Evolutionary conservation across 2,888 invertebrate genomes (phyloP).

Genomic region (Girardia tigrina): DNA sequence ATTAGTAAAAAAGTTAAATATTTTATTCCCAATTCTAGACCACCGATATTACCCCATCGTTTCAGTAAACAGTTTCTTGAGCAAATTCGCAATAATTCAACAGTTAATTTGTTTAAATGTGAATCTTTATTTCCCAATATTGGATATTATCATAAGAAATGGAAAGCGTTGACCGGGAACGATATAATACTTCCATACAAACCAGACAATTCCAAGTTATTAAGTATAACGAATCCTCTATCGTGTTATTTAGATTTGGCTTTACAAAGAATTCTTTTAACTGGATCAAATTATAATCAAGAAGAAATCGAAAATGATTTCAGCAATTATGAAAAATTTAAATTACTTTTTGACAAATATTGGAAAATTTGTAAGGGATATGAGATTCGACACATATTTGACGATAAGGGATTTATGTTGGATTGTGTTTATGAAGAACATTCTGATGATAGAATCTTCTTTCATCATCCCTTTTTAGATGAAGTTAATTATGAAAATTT

Average conservation of each 20-base stretch:
- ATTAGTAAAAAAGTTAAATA: too few species aligned
- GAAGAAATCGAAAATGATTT: not conserved
- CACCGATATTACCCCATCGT: too few species aligned
- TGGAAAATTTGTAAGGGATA: not conserved
- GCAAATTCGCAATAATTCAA: not conserved
- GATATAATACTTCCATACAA: not conserved
- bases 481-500: conserved; percentile 9
- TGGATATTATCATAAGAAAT: conserved; percentile 4
- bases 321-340: not conserved
- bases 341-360: not conserved
- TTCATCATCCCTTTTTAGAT: not conserved
- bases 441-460: not conserved
- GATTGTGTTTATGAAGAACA: not conserved
- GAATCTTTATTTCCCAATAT: conserved; percentile 14
- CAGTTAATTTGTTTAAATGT: not conserved
- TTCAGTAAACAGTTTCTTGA: not conserved
- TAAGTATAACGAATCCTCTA: not conserved
- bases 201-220: not conserved
- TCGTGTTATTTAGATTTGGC: not conserved
- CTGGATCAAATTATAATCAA: not conserved
- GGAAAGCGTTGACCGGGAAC: not conserved
- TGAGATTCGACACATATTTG: not conserved
- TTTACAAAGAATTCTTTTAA: not conserved
- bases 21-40: too few species aligned
- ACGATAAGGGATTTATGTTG: not conserved